Evolutionary conservation across 2,113 vertebrate species (phyloP).

Genomic region (Apistogramma diplotaenia): DNA sequence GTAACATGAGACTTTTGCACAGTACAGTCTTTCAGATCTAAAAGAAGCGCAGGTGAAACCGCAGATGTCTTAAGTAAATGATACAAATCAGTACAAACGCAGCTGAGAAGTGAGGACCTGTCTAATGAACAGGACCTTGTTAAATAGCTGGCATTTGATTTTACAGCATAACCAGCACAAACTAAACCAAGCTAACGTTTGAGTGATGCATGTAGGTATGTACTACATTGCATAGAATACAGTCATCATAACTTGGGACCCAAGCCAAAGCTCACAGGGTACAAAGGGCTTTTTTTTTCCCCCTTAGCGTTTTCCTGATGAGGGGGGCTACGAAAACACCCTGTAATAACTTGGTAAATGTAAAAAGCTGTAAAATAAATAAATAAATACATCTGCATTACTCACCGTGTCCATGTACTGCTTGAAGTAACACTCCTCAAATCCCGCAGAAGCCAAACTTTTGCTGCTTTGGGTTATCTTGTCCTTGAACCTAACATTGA

Average conservation of each 20-base stretch:
- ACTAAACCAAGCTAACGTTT: neutral
- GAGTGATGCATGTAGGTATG: neutral
- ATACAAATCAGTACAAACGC: neutral
- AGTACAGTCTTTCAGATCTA: neutral
- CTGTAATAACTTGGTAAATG: neutral
- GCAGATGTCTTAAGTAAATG: neutral
- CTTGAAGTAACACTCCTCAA: conserved; percentile 73
- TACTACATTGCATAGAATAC: too few relatives aligned
- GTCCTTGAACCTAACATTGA: conserved; percentile 77
- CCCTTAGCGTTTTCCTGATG: neutral
- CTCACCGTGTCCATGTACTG: conserved; percentile 74
- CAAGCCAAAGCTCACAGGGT: neutral
- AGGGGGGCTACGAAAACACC: too few relatives aligned
- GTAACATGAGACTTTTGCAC: neutral
- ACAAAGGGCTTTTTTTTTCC: neutral
- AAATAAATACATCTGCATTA: neutral
- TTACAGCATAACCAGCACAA: neutral
- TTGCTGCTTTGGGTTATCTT: conserved; percentile 61
- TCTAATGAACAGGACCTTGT: neutral
- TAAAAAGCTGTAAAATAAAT: neutral
- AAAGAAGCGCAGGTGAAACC: neutral
- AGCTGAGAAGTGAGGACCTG: neutral
- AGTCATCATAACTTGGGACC: too few relatives aligned
- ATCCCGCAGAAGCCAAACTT: conserved; percentile 70
- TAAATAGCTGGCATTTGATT: neutral